Percentiles rank a stretch among this genome's conserved stretches.
Conservation (phyloP, 2,888 invertebrate genomes). For the Cerceris rybyensis region DNA sequence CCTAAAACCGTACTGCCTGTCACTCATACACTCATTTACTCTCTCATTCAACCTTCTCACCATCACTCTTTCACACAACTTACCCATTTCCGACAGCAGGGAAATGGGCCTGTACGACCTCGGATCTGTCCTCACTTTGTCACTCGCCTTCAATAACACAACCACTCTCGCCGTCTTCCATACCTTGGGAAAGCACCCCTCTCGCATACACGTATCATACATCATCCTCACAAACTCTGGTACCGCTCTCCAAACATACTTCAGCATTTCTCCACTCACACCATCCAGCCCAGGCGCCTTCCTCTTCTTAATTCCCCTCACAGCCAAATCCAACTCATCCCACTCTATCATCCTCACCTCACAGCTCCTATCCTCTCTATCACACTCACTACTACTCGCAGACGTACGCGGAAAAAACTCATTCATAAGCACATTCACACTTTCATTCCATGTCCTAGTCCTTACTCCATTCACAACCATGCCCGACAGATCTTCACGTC, state of each 20-base stretch:
- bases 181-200: not conserved
- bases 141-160: slow-evolving; percentile 9
- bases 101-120: slow-evolving; percentile 21
- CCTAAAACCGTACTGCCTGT: no score
- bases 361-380: not conserved
- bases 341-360: not conserved
- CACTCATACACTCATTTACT: no score
- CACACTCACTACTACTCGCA: no score
- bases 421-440: no score
- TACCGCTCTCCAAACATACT: slow-evolving; percentile 1
- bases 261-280: slow-evolving; percentile 4
- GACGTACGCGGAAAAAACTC: no score
- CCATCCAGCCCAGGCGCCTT: slow-evolving; percentile 18
- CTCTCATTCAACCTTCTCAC: not conserved
- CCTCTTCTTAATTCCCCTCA: not conserved
- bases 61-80: slow-evolving; percentile 12
- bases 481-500: not conserved
- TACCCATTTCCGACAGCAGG: slow-evolving; percentile 1
- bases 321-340: slow-evolving; percentile 6
- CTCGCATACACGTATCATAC: slow-evolving; percentile 6
- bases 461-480: not conserved
- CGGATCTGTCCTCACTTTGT: not conserved
- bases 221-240: slow-evolving; percentile 6
- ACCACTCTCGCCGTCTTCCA: slow-evolving; percentile 9
- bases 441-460: not conserved